Evolutionary conservation across 1,140 invertebrate species (phyloP).

Genomic region (Apis dorsata): DNA sequence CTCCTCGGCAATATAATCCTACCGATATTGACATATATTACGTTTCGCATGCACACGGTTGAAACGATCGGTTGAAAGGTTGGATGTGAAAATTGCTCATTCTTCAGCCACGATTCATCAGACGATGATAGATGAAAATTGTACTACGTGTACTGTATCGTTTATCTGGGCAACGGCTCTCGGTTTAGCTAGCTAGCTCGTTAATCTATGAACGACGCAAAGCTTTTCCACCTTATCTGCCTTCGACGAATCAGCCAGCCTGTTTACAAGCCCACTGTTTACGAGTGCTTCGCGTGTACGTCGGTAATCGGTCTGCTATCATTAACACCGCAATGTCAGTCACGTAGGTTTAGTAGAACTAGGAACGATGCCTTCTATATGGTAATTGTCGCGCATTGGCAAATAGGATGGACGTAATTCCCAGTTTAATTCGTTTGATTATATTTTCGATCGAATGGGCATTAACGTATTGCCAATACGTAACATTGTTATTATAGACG

Average conservation of each 20-base stretch:
- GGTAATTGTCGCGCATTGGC: conserved; percentile 37
- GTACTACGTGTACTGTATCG: neutral
- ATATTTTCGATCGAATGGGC: no score
- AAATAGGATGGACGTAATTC: no score
- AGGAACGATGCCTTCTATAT: conserved; percentile 38
- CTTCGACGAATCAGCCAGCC: conserved; percentile 17
- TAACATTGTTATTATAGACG: no score
- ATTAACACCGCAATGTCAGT: conserved; percentile 54
- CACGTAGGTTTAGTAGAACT: conserved; percentile 43
- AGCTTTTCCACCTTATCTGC: conserved; percentile 6
- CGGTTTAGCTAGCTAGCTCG: neutral
- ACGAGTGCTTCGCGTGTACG: conserved; percentile 61
- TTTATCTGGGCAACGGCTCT: neutral
- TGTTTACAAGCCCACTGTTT: conserved; percentile 50
- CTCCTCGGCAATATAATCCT: neutral
- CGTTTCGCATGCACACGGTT: no score
- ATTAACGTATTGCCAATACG: no score
- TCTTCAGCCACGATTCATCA: neutral
- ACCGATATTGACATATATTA: neutral
- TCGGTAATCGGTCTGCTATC: conserved; percentile 57
- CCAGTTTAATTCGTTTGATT: no score
- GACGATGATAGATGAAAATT: neutral
- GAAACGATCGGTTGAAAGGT: neutral
- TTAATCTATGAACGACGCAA: conserved; percentile 15
- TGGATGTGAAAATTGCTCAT: conserved; percentile 3